Evolutionary conservation across 2,888 invertebrate species (phyloP).

Genomic region (Melipona beecheii): DNA sequence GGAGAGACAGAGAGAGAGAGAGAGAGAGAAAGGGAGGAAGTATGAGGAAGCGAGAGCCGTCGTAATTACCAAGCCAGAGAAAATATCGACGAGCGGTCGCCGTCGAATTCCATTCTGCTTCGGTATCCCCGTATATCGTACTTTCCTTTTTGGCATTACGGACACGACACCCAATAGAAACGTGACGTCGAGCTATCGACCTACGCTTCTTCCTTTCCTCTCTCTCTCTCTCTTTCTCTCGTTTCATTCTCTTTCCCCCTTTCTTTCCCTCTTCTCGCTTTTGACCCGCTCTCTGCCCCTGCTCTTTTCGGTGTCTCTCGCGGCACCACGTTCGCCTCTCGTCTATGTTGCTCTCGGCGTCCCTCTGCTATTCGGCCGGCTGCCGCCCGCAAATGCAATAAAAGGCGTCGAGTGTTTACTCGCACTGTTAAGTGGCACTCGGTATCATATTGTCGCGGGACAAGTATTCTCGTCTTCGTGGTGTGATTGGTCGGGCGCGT

Average conservation of each 20-base stretch:
- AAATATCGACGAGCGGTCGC: slow-evolving; percentile 59
- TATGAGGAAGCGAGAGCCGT: slow-evolving; percentile 11
- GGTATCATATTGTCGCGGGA: slow-evolving; percentile 75
- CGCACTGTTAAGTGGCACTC: slow-evolving; percentile 73
- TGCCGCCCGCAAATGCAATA: slow-evolving; percentile 73
- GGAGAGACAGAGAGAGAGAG: slow-evolving; percentile 3
- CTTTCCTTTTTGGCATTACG: slow-evolving; percentile 44
- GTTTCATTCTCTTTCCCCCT: background rate
- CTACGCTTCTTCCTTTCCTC: slow-evolving; percentile 5
- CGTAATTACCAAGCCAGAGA: slow-evolving; percentile 63
- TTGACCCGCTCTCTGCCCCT: background rate
- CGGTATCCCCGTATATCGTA: slow-evolving; percentile 26
- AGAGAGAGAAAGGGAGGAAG: background rate
- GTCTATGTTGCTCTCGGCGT: slow-evolving; percentile 42
- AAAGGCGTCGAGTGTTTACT: slow-evolving; percentile 76
- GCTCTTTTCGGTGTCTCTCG: slow-evolving; percentile 5
- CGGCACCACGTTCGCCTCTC: slow-evolving; percentile 1
- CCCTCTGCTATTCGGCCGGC: slow-evolving; percentile 45
- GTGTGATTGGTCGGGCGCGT: slow-evolving; percentile 52
- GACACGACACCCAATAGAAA: slow-evolving; percentile 64
- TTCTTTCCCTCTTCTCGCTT: slow-evolving; percentile 6
- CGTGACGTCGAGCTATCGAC: slow-evolving; percentile 65
- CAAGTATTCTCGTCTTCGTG: slow-evolving; percentile 65
- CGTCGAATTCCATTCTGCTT: slow-evolving; percentile 53
- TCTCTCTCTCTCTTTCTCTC: background rate